Conservation (phyloP, 2,113 vertebrate species). For the Rhinopomastus cyanomelas region DNA sequence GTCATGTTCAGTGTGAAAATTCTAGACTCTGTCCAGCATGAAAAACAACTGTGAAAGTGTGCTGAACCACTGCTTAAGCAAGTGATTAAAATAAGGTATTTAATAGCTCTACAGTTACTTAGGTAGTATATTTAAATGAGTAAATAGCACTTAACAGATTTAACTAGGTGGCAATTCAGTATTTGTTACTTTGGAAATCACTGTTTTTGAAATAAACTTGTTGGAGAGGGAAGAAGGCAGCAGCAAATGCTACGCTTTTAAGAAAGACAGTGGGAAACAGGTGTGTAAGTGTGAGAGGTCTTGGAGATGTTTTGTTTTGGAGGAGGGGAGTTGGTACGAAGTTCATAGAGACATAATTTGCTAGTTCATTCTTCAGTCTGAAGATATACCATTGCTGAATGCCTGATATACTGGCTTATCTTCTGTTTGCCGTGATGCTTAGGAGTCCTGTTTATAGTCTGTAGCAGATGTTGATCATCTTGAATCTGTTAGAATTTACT, state of each 20-base stretch:
- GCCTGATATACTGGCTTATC: background rate
- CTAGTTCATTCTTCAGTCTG: background rate
- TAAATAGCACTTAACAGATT: background rate
- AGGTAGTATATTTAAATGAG: background rate
- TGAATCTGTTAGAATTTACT: background rate
- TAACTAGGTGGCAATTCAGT: background rate
- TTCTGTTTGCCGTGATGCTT: background rate
- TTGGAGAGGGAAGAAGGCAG: background rate
- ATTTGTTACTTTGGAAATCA: background rate
- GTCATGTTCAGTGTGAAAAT: background rate
- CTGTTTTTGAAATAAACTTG: background rate
- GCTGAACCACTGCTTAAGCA: background rate
- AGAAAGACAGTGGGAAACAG: background rate
- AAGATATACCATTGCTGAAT: background rate
- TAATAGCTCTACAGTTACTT: background rate
- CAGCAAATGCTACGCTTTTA: background rate
- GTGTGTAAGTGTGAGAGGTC: background rate
- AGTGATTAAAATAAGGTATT: background rate
- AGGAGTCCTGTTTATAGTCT: background rate
- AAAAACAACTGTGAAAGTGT: background rate
- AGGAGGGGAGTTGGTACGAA: background rate
- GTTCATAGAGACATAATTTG: background rate
- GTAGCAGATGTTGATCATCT: accelerated
- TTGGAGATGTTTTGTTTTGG: accelerated
- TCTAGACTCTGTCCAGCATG: background rate